Percentiles rank a stretch among this genome's conserved stretches.
Conservation (phyloP, 53 echinoderm and acorn worm species). For the Crossaster papposus region DNA sequence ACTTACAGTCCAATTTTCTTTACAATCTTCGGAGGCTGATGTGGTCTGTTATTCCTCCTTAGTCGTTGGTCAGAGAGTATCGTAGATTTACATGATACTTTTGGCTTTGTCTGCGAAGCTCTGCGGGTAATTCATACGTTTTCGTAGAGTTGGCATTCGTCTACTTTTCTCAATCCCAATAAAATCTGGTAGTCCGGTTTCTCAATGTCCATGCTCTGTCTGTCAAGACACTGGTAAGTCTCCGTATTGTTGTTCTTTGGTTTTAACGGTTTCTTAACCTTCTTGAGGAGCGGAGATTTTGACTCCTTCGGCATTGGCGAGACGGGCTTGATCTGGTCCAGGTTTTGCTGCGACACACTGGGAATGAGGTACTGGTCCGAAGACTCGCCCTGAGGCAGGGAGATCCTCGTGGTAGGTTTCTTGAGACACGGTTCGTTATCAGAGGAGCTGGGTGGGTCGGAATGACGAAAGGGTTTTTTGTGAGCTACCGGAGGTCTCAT, state of each 20-base stretch:
- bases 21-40: no score
- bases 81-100: neutral
- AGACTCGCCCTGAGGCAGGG: constrained; percentile 1
- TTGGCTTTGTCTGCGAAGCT: neutral
- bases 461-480: constrained; percentile 45
- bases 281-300: constrained; percentile 38
- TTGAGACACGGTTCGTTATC: neutral
- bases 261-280: constrained; percentile 39
- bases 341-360: constrained; percentile 37
- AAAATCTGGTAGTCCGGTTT: constrained; percentile 35
- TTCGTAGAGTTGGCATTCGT: constrained; percentile 22
- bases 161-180: constrained; percentile 2
- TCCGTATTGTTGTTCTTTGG: constrained; percentile 48
- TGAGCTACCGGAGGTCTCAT: constrained; percentile 13
- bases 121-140: constrained; percentile 15
- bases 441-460: constrained; percentile 29
- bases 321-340: neutral
- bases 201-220: constrained; percentile 10
- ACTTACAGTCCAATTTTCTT: no score
- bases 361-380: constrained; percentile 19
- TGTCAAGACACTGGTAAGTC: constrained; percentile 21
- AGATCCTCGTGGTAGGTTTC: neutral
- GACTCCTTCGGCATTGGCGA: constrained; percentile 1
- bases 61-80: no score
- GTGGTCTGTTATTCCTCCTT: no score